Conservation (phyloP, 2,113 vertebrate species). For the Glaucidium brasilianum region DNA sequence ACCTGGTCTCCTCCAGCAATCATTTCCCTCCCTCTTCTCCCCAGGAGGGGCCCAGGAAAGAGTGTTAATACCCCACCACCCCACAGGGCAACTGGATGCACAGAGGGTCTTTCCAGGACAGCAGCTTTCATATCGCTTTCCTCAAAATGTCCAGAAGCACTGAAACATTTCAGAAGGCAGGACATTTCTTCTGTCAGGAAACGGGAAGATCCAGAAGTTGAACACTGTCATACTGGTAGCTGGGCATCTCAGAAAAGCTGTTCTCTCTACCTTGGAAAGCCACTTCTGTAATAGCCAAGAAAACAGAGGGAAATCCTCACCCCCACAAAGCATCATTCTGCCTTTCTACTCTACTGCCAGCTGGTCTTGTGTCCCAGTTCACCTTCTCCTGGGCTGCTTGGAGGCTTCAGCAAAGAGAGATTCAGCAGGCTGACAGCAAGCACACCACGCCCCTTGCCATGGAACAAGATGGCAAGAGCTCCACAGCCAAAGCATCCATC, state of each 20-base stretch:
- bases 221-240: not conserved
- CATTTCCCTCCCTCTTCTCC: not conserved
- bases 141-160: not conserved
- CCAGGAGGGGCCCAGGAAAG: not conserved
- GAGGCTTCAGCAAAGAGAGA: not conserved
- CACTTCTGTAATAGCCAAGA: not conserved
- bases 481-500: not conserved
- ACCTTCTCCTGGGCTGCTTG: not conserved
- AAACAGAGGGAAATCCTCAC: not conserved
- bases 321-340: not conserved
- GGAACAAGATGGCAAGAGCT: rapidly evolving
- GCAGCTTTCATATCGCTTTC: not conserved
- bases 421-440: not conserved
- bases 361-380: not conserved
- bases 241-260: not conserved
- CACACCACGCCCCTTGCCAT: rapidly evolving
- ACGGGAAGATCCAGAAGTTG: not conserved
- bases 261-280: not conserved
- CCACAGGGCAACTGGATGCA: not conserved
- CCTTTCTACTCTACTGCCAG: not conserved
- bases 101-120: not conserved
- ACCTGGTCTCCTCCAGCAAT: not conserved
- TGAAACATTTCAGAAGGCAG: not conserved
- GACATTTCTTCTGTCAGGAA: not conserved
- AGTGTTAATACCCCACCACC: not conserved